phyloP scores from a whole-genome alignment of 1,140 invertebrate genomes.

The Charaxes varanes region DNA sequence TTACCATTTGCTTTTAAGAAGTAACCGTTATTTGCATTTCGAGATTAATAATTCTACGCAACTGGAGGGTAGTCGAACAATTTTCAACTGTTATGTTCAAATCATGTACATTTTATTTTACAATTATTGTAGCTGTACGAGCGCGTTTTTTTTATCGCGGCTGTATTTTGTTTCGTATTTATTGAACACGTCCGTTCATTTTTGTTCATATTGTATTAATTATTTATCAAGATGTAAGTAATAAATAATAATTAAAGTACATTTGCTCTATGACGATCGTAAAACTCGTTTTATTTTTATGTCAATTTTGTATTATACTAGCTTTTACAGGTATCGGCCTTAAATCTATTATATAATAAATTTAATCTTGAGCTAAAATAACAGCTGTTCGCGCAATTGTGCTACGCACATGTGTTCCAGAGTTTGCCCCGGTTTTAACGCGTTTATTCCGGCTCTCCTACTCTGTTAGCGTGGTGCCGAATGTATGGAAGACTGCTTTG shows the following conservation, averaged over 20 bases:
- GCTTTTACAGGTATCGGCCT: too few relatives aligned
- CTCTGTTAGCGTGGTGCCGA: too few relatives aligned
- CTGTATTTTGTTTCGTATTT: slow-evolving; percentile 35
- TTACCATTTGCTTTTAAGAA: background rate
- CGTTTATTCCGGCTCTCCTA: too few relatives aligned
- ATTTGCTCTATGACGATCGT: slow-evolving; percentile 30
- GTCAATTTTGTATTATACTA: too few relatives aligned
- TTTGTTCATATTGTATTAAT: slow-evolving; percentile 39
- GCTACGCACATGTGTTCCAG: too few relatives aligned
- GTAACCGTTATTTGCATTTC: background rate
- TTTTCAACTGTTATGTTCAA: too few relatives aligned
- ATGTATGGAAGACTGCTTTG: too few relatives aligned
- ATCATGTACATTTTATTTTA: slow-evolving; percentile 14
- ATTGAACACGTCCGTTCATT: slow-evolving; percentile 36
- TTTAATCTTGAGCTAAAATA: too few relatives aligned
- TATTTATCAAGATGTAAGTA: slow-evolving; percentile 50
- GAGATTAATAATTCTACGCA: background rate
- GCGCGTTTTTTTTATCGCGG: slow-evolving; percentile 9
- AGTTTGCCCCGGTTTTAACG: too few relatives aligned
- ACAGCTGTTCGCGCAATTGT: too few relatives aligned
- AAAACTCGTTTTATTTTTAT: too few relatives aligned
- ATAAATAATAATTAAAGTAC: slow-evolving; percentile 47
- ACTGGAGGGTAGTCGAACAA: slow-evolving; percentile 15
- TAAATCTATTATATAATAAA: too few relatives aligned
- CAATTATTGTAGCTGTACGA: slow-evolving; percentile 4